Evolutionary conservation across 2,113 vertebrate species (phyloP), one percentile per base, ranked within the genome.

Genomic region (Onychorhynchus coronatus): DNA sequence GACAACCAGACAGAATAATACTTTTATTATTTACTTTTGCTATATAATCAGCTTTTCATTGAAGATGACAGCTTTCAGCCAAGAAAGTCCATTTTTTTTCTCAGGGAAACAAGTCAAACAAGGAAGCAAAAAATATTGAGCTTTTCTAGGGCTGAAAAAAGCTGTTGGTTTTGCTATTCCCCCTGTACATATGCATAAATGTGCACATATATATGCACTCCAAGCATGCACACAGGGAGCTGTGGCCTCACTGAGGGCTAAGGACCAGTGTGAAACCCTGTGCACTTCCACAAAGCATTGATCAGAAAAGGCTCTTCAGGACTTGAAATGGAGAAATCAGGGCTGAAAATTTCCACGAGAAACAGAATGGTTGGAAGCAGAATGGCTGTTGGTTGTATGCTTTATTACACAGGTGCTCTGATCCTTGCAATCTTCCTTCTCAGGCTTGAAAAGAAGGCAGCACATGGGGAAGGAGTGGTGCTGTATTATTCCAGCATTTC

Each of bases 11-110:
- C 53, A 61, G 74, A 96, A 90, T 78, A 65, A 52, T 78, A 88
- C 70, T 92, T 95, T 87, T 90, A 78, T 96, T 97, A 94, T 96
- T 95, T 92, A 89, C 86, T 96, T 93, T 62, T 77, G 85, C 6
- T 9, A 33, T 96, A 79, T 96, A 94, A 96, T 96, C 91, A 95
- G 80, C 84, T 93, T 91, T 96, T 96, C 91, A 81, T 70, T 87
- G 91, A 91, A 93, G 86, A 95, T 97, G 95, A 96, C 92, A 95
- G 90, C 83, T 96, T 95, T 96, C 77, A 92, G 70, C 85, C 83
- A 89, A 93, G 70, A 35, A 93, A 85, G 74, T 78, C 83, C 79
- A 81, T 67, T 30, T 66, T 77, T 77, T 91, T 91, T 19, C 67
- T 75, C 46, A 8, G 41, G 5, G 31, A 92, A 90, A 68, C 19